These are phyloP conservation scores for Phrynocephalus forsythii DNA, from an alignment of 2,797 vertebrate species.

Conservation along the genomic window DNA sequence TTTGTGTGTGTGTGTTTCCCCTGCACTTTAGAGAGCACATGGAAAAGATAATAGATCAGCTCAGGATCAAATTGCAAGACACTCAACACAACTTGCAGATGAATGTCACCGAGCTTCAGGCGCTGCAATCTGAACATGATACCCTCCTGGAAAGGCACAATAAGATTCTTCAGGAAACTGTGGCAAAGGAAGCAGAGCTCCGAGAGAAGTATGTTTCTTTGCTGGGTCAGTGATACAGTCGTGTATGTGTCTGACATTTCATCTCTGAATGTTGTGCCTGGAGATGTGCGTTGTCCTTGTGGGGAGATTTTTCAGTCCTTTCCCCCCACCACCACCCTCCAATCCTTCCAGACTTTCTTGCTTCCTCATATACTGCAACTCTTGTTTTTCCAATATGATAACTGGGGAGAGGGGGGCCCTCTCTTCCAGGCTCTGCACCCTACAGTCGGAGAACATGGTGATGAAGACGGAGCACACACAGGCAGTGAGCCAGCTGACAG, in stretches of 20 bases:
- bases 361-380: neutral
- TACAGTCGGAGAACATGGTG: conserved; percentile 89
- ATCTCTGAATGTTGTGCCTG: neutral
- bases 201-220: conserved; percentile 87
- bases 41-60: conserved; percentile 86
- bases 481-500: conserved; percentile 82
- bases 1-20: neutral
- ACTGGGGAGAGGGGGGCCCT: neutral
- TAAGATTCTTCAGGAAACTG: conserved; percentile 93
- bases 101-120: conserved; percentile 84
- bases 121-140: conserved; percentile 90
- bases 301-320: neutral
- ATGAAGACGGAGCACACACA: conserved; percentile 89
- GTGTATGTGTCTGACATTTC: neutral
- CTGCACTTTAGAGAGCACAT: conserved; percentile 85
- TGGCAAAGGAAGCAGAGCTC: conserved; percentile 93
- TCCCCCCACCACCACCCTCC: neutral
- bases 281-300: neutral
- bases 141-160: conserved; percentile 95
- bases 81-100: conserved; percentile 88
- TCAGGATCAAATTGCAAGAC: conserved; percentile 88
- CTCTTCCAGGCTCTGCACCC: conserved; percentile 82
- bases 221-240: neutral
- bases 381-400: neutral
- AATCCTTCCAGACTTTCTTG: neutral